Evolutionary conservation across 2,888 invertebrate genomes (phyloP), one percentile per base, ranked within the genome.

Genomic region (Thumatha senex): DNA sequence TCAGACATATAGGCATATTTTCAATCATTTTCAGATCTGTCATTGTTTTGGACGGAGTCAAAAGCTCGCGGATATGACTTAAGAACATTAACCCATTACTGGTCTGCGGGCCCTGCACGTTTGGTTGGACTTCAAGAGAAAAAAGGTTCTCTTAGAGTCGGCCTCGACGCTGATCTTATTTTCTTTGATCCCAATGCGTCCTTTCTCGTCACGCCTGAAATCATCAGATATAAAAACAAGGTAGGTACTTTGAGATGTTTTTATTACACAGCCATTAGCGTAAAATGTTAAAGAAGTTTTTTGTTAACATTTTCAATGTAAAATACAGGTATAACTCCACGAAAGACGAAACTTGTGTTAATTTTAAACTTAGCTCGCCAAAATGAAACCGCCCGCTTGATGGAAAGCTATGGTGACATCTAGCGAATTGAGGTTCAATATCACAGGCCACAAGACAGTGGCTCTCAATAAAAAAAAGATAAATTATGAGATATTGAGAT

Each of bases 111-210:
- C 11, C 94, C 95, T 1, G 94, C 95, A 0, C 80, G 84, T 51
- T 78, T 95, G 1, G 92, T 92, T 48, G 93, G 93, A 8, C 72
- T 95, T 41, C 86, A 93, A 36, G 72, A 84, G 29, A 76, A 79
- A 5, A 95, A 95, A 70, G 94, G 95, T 0, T 79, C 89, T 44
- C 84, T 95, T 24, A 73, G 84, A 38, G 85, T 86, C 10, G 94
- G 94, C n/a, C 92, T 91, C 58, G 95, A 95, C 68, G 95, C 95
- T 0, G 95, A 95, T 76, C 92, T 95, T 48, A 93, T 95, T 54
- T 86, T 95, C 58, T 95, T 95, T 91, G 91, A 94, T 79, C 95
- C 95, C 0, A 90, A 94, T 13, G 92, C 90, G 42, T 86, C 88
- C 38, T 93, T 94, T 59, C 77, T 83, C 52, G 93, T 94, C 38